Evolutionary conservation across 2,888 invertebrate species (phyloP), one percentile per base, ranked within the genome.

Genomic region (Dynastes hyllus): DNA sequence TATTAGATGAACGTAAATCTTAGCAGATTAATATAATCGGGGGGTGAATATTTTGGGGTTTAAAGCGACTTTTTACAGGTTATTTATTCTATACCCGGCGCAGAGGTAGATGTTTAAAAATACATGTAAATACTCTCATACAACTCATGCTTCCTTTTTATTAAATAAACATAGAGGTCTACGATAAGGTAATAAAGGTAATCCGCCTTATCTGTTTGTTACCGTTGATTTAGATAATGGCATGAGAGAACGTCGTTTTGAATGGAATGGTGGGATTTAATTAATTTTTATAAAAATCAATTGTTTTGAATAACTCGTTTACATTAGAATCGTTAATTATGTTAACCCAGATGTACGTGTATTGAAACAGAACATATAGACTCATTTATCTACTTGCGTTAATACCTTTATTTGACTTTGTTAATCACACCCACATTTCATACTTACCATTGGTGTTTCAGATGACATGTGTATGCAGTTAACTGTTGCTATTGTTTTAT

Each of bases 171-270:
- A 70, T 55, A 8, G 55, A 55, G 32, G 55, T 29, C 29, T 16
- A 71, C 32, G 71, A 71, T n/a, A 71, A 71, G 55, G 37, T 37
- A 55, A 71, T 71, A 55, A 71, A 71, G 71, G 32, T 71, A 71
- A 71, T 71, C 55, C 32, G 2, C 13, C 32, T 37, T 55, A 55
- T 71, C 50, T 16, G 32, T 55, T 71, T 37, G n/a, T 71, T 45
- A 45, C 11, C 32, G 32, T 37, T 45, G 8, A 11, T 53, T n/a
- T 50, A 32, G 55, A 71, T 55, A 71, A 71, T 69, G 50, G 29
- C 1, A 11, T 50, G 27, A 3, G 55, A 55, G 45, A 45, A 32
- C 37, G 22, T 40, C 40, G 37, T 66, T 66, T 66, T 40, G 8
- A n/a, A 66, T 66, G 66, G 66, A 66, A 66, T 66, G 16, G n/a